These are phyloP conservation scores for Ctenodactylus gundi DNA, from an alignment of 2,113 vertebrate species.

Conservation along the genomic window DNA sequence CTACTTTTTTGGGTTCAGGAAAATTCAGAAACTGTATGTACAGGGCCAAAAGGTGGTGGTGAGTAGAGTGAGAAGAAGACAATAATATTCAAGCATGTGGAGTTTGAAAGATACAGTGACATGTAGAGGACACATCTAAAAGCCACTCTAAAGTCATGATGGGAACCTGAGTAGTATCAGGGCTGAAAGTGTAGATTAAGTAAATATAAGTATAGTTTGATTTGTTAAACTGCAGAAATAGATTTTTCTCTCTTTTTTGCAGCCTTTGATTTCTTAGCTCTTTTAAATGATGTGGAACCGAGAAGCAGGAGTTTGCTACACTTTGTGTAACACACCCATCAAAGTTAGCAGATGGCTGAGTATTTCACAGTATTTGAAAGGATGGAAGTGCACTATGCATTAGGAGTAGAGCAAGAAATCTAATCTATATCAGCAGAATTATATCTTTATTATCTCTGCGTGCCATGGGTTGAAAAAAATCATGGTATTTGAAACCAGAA, in stretches of 20 bases:
- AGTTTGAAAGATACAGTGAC: not conserved
- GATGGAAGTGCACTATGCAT: not conserved
- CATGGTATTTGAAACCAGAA: conserved; percentile 38
- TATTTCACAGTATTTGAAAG: not conserved
- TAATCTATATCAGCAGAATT: conserved; percentile 25
- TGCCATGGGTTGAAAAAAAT: not conserved
- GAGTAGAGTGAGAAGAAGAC: not conserved
- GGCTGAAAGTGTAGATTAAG: not conserved
- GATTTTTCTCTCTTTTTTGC: no score
- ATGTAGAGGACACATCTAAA: not conserved
- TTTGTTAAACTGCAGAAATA: not conserved
- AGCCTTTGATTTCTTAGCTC: conserved; percentile 21
- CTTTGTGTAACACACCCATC: not conserved
- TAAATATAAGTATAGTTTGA: not conserved
- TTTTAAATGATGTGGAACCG: not conserved
- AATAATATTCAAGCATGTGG: not conserved
- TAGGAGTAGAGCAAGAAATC: conserved; percentile 11
- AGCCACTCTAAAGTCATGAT: not conserved
- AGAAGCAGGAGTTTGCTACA: not conserved
- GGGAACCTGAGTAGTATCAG: not conserved
- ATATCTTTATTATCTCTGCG: not conserved
- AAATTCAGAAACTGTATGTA: not conserved
- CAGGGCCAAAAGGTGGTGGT: not conserved
- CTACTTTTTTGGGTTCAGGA: not conserved
- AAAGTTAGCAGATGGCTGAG: not conserved